Evolutionary conservation across 2,797 vertebrate genomes (phyloP).

Genomic region (Percopsis omiscomaycus): DNA sequence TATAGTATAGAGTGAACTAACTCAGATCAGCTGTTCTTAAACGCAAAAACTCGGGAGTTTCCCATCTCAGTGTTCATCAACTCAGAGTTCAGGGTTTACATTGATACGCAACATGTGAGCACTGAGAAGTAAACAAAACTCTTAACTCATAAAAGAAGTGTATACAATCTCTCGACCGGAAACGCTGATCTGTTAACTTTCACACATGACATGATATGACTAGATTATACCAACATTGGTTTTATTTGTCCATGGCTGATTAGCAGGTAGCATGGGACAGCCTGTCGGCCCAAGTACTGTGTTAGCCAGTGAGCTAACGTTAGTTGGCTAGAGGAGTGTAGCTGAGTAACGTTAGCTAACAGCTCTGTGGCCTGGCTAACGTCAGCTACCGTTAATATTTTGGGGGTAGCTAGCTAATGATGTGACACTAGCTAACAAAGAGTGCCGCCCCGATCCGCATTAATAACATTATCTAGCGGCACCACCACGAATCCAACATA

Average conservation of each 20-base stretch:
- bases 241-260: not conserved
- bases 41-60: too few relatives aligned
- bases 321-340: constrained; percentile 17
- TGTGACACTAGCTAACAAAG: constrained; percentile 71
- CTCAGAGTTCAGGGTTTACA: too few relatives aligned
- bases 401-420: constrained; percentile 55
- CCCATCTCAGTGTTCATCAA: too few relatives aligned
- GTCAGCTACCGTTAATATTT: constrained; percentile 41
- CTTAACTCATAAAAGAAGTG: too few relatives aligned
- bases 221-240: not conserved
- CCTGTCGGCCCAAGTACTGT: not conserved
- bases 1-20: too few relatives aligned
- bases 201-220: constrained; percentile 4
- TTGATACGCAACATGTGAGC: too few relatives aligned
- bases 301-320: constrained; percentile 34
- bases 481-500: not conserved
- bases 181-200: not conserved
- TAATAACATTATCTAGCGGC: not conserved
- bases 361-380: constrained; percentile 57
- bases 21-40: too few relatives aligned
- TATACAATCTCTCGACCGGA: not conserved
- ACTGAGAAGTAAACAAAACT: too few relatives aligned
- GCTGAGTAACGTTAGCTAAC: constrained; percentile 56
- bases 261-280: not conserved
- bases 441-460: constrained; percentile 30